Base-by-base conservation (phyloP, 2,113 vertebrate species). In the Pangasianodon gigas region DNA sequence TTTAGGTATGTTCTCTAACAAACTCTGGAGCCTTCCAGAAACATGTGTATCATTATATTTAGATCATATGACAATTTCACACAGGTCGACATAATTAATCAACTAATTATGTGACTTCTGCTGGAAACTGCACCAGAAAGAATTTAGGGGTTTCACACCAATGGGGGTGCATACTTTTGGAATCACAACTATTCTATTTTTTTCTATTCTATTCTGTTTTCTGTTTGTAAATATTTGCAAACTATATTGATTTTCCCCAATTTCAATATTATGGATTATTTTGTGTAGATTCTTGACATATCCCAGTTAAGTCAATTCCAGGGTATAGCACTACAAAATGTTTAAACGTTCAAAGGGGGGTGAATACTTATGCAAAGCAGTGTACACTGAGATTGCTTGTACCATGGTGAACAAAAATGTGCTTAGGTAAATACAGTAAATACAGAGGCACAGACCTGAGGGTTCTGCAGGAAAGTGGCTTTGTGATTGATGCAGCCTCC, bases 401-500 rank as follows among this genome's bases (percentile, higher is more conserved):
- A 52, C 18, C 48, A 32, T 32, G 16, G 14, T 82, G 14, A 82
- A 44, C 16, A 62, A 58, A 62, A 44, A 62, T 62, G 4, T 26
- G 13, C 52, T 29, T 41, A n/a, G 21, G 11, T 37, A 37, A 37
- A 37, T 37, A 46, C 29, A n/a, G 32, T n/a, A 46, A 85, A 74
- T 46, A 86, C 75, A 62, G 9, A 9, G 0, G 44, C 75, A 81
- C 88, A 80, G 81, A 99, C 98, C 94, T 99, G 98, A 0, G 98
- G 98, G 92, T 99, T 99, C 94, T 99, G 98, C 88, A 99, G 94
- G 94, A 98, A 99, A 85, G 97, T 96, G 74, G 94, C 91, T 87
- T 97, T 97, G 94, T 99, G 95, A 92, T 99, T 99, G 94, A 96
- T 91, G 90, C 98, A 99, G 91, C 98, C 98, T 1, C 98, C 98